Evolutionary conservation across 2,113 vertebrate genomes (phyloP).

Genomic region (Cavia porcellus): DNA sequence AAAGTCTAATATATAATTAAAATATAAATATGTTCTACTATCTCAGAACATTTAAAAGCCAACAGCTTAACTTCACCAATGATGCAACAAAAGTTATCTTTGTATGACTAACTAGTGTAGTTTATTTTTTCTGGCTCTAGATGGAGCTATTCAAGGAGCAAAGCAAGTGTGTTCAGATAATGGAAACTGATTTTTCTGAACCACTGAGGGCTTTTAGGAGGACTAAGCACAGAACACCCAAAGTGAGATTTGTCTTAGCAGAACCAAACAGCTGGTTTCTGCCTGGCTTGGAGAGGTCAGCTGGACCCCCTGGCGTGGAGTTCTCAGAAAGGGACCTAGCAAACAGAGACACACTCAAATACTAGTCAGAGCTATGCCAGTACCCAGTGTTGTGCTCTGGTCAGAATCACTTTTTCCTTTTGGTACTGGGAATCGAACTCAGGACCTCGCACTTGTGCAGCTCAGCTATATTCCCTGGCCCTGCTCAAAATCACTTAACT

Average conservation of each 20-base stretch:
- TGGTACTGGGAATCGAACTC: too few relatives aligned
- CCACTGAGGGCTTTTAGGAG: background rate
- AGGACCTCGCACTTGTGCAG: too few relatives aligned
- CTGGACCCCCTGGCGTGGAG: background rate
- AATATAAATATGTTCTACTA: background rate
- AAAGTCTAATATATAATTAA: background rate
- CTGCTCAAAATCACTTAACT: background rate
- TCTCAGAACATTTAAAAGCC: constrained; percentile 34
- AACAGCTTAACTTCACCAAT: background rate
- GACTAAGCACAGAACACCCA: background rate
- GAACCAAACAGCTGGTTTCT: background rate
- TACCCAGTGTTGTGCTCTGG: background rate
- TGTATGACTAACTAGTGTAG: background rate
- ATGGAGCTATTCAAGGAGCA: background rate
- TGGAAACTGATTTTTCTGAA: background rate
- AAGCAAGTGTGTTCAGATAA: background rate
- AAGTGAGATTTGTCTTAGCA: background rate
- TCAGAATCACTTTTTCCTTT: background rate
- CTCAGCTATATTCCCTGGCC: too few relatives aligned
- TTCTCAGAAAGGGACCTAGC: background rate
- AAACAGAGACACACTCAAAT: background rate
- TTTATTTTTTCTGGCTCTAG: constrained; percentile 1
- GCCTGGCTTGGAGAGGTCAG: background rate
- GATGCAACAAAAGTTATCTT: background rate
- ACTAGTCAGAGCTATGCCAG: background rate